phyloP scores from a whole-genome alignment of 92 coral and sea anemone genomes.

The Muricea muricata region DNA sequence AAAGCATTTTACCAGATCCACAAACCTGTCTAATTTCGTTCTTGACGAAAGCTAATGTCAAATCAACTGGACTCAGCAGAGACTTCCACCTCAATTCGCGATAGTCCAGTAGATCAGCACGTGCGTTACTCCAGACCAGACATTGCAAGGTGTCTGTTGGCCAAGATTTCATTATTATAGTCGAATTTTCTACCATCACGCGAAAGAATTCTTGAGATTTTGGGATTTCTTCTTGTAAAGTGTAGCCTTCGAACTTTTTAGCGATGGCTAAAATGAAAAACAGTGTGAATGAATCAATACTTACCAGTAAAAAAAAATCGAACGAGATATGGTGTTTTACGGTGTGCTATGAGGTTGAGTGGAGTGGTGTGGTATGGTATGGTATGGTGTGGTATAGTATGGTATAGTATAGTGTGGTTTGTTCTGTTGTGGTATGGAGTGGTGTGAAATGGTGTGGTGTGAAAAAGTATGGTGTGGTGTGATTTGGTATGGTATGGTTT shows the following conservation, averaged over 20 bases:
- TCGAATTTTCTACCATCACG: slow-evolving; percentile 76
- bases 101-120: slow-evolving; percentile 80
- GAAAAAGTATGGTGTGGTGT: no score
- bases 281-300: neutral
- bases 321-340: no score
- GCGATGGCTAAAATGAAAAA: slow-evolving; percentile 68
- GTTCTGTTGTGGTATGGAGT: no score
- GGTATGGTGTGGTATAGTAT: no score
- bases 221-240: slow-evolving; percentile 78
- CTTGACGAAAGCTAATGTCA: slow-evolving; percentile 66
- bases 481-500: no score
- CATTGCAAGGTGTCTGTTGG: slow-evolving; percentile 73
- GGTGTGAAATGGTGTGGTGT: neutral
- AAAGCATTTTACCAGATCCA: neutral
- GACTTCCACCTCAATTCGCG: slow-evolving; percentile 83
- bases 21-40: slow-evolving; percentile 67
- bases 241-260: slow-evolving; percentile 58
- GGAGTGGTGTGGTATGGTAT: no score
- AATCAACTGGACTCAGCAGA: slow-evolving; percentile 77
- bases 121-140: slow-evolving; percentile 79
- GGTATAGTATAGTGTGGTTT: no score
- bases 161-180: slow-evolving; percentile 73
- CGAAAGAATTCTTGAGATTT: slow-evolving; percentile 87
- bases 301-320: neutral
- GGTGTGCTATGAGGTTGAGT: no score